These are phyloP conservation scores for Brachynemurus nebulosus DNA, from an alignment of 2,888 invertebrate species.

Conservation along the genomic window DNA sequence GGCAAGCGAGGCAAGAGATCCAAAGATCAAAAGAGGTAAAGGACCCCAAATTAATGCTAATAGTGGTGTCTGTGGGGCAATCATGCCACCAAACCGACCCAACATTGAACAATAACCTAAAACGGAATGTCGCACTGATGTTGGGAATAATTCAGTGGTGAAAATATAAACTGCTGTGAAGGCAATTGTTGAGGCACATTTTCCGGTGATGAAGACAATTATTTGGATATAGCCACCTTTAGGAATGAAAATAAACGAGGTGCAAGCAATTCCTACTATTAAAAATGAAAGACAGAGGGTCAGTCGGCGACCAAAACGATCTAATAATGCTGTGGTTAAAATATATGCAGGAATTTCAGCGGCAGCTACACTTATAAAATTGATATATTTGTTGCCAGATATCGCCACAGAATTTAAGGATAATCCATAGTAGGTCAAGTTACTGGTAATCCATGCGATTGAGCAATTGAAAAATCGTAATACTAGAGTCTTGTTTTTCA, in stretches of 20 bases:
- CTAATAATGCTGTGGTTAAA: slow-evolving; percentile 45
- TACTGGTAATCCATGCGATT: slow-evolving; percentile 68
- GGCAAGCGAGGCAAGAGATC: slow-evolving; percentile 43
- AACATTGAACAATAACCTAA: slow-evolving; percentile 50
- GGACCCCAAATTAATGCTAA: slow-evolving; percentile 32
- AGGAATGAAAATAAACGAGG: slow-evolving; percentile 43
- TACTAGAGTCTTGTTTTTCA: slow-evolving; percentile 20
- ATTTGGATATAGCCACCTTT: slow-evolving; percentile 25
- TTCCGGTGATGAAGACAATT: slow-evolving; percentile 42
- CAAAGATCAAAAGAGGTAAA: slow-evolving; percentile 47
- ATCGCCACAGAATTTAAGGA: slow-evolving; percentile 64
- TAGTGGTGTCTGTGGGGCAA: slow-evolving; percentile 54
- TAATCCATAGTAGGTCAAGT: slow-evolving; percentile 67
- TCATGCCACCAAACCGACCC: slow-evolving; percentile 47
- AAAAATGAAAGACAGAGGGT: slow-evolving; percentile 47
- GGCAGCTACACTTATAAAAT: slow-evolving; percentile 53
- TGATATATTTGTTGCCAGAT: slow-evolving; percentile 60
- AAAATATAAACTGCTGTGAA: slow-evolving; percentile 51
- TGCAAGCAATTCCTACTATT: slow-evolving; percentile 44
- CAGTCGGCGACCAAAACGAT: slow-evolving; percentile 47
- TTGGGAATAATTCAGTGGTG: slow-evolving; percentile 56
- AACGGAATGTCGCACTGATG: slow-evolving; percentile 43
- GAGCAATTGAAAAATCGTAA: slow-evolving; percentile 47
- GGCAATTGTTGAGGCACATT: slow-evolving; percentile 49
- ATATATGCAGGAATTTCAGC: slow-evolving; percentile 64